These are phyloP conservation scores for Sebastolobus altivelis DNA, from an alignment of 2,797 vertebrate genomes.

Conservation along the genomic window DNA sequence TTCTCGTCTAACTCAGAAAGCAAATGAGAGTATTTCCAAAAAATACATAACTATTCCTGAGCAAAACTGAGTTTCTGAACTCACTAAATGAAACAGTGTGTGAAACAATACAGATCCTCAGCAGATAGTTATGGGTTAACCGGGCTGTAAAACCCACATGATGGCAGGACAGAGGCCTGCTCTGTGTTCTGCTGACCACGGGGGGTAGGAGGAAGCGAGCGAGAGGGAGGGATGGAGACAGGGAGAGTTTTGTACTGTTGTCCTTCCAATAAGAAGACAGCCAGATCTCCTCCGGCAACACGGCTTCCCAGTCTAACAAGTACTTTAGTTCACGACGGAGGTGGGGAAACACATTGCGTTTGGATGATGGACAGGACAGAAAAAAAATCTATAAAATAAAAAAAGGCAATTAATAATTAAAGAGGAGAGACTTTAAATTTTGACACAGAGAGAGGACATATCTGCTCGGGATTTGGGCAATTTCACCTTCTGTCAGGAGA, in stretches of 20 bases:
- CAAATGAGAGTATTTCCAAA: neutral
- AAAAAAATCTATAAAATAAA: neutral
- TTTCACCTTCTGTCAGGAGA: conserved; percentile 55
- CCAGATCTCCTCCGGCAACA: conserved; percentile 34
- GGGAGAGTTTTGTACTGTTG: conserved; percentile 60
- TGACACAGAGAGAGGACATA: conserved; percentile 18
- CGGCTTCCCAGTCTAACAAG: neutral
- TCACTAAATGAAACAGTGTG: conserved; percentile 35
- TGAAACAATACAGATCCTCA: conserved; percentile 34
- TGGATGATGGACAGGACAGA: neutral
- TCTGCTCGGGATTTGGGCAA: conserved; percentile 66
- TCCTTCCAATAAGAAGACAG: conserved; percentile 29
- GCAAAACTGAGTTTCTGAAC: neutral
- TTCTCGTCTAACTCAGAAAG: neutral
- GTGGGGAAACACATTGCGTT: neutral
- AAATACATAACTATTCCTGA: neutral
- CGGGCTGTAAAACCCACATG: conserved; percentile 66
- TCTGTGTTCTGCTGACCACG: conserved; percentile 65
- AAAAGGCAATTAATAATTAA: neutral
- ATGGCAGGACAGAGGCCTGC: conserved; percentile 64
- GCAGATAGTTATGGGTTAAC: conserved; percentile 64
- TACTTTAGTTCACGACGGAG: neutral
- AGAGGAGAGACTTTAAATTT: neutral
- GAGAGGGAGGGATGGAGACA: conserved; percentile 57
- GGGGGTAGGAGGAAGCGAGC: conserved; percentile 60